These are phyloP conservation scores for Agelas oroides DNA, from an alignment of 37 sponge, comb jelly and placozoan genomes.

Conservation along the genomic window DNA sequence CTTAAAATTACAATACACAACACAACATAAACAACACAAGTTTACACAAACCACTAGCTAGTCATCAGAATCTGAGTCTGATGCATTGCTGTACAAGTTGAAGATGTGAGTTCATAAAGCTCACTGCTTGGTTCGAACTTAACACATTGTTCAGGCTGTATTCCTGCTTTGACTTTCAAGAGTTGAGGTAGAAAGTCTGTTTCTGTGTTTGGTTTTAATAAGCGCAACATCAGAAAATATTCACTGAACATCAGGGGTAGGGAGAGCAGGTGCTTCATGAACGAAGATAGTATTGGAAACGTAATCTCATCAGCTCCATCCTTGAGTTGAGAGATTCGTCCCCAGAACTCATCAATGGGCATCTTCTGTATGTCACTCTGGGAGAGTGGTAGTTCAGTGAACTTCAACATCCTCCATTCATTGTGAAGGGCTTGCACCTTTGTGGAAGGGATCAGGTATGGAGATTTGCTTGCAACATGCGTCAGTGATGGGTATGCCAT, in stretches of 20 bases:
- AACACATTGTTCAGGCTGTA: too few species aligned
- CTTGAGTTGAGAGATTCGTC: too few species aligned
- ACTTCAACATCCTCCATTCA: background rate
- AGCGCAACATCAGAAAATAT: slow-evolving; percentile 15
- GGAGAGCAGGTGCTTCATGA: background rate
- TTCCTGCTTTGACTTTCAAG: too few species aligned
- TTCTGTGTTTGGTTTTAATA: slow-evolving; percentile 19
- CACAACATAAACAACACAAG: too few species aligned
- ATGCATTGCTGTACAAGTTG: too few species aligned
- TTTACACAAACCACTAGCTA: too few species aligned
- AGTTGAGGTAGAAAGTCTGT: too few species aligned
- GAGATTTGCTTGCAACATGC: background rate
- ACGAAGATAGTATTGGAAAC: slow-evolving; percentile 5
- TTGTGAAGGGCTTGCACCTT: background rate
- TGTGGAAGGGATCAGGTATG: background rate
- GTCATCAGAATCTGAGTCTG: too few species aligned
- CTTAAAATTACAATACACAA: too few species aligned
- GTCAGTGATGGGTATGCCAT: background rate
- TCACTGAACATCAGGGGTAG: slow-evolving; percentile 3
- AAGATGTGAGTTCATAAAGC: too few species aligned
- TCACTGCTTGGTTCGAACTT: too few species aligned
- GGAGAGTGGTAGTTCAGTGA: slow-evolving; percentile 3
- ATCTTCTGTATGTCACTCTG: background rate
- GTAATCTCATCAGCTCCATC: background rate
- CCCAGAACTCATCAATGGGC: slow-evolving; percentile 10